Base-by-base conservation (phyloP, 2,113 vertebrate genomes). In the Lagenorhynchus albirostris region DNA sequence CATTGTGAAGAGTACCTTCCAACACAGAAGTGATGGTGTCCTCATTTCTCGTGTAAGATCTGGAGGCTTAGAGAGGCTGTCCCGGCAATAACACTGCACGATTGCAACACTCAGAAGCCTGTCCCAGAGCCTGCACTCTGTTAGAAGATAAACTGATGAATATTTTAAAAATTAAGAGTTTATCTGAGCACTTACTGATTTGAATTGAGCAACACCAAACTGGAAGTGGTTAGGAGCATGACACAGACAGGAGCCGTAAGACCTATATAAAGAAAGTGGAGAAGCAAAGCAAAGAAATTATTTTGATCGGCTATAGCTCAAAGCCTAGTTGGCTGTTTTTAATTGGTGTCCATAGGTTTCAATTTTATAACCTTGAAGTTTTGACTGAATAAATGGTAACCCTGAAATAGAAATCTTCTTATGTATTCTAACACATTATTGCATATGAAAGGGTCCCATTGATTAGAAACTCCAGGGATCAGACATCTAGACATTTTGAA, bases 51-150 rank as follows among this genome's bases (percentile, higher is more conserved):
- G 23, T 33, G 31, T 0, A 15, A 21, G 50, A 77, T 7, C 12
- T 15, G 0, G 23, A 36, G 9, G 12, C 5, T 50, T 47, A 31
- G 23, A 11, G 36, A 71, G 1, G 18, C 10, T 33, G 8, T 58
- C 8, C 33, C 8, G 8, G 15, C 25, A 71, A 6, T 60, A 33
- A 60, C 6, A 15, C 44, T 7, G 3, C 1, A 18, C 2, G 9
- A 58, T 7, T 2, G 18, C 23, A 23, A 13, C 2, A 3, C 1
- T n/a, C 33, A 62, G 1, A 25, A 85, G 67, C 6, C 26, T 21
- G 6, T 15, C 4, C 47, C 36, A 1, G 31, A 92, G 60, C 10
- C 26, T 17, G 5, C 25, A 9, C 33, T 36, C 31, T 38, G 6
- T 68, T 77, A 36, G 38, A 76, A 26, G 60, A 76, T 23, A 90